These are phyloP conservation scores for Lasius fuliginosus DNA, from an alignment of 2,888 invertebrate genomes.

Conservation along the genomic window DNA sequence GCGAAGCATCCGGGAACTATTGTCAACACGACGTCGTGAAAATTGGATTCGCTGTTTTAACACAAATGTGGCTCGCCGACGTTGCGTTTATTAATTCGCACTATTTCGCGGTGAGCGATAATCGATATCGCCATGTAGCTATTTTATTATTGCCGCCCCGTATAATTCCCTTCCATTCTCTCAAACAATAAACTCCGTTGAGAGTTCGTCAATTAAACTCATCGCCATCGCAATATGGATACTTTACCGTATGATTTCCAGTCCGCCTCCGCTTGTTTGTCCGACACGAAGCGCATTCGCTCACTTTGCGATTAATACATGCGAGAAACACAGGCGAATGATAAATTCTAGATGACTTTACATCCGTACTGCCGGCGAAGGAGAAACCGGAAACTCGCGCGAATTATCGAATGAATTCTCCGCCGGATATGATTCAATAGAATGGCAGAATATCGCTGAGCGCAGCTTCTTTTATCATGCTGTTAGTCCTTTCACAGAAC, in stretches of 20 bases:
- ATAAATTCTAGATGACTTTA: not conserved
- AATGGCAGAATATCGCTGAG: slow-evolving; percentile 55
- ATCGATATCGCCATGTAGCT: not conserved
- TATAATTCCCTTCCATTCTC: not conserved
- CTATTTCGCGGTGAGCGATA: not conserved
- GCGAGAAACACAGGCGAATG: not conserved
- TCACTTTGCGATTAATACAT: slow-evolving; percentile 5
- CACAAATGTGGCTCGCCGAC: not conserved
- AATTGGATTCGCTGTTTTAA: not conserved
- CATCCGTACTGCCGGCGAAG: not conserved
- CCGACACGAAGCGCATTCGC: not conserved
- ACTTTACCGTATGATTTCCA: not conserved
- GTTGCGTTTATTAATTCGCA: slow-evolving; percentile 9
- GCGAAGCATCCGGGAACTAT: not conserved
- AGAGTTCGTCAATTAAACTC: slow-evolving; percentile 7
- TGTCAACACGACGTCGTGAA: not conserved
- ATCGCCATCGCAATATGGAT: not conserved
- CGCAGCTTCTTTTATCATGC: slow-evolving; percentile 72
- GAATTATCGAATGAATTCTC: not conserved
- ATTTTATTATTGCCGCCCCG: not conserved
- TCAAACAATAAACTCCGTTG: not conserved
- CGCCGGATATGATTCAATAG: slow-evolving; percentile 22
- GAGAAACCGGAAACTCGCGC: slow-evolving; percentile 4
- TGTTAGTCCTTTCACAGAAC: slow-evolving; percentile 70
- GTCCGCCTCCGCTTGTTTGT: not conserved